Percentiles rank a stretch among this genome's conserved stretches.
Evolutionary conservation across 2,888 invertebrate species (phyloP).

Genomic region (Gastrophysa polygoni): DNA sequence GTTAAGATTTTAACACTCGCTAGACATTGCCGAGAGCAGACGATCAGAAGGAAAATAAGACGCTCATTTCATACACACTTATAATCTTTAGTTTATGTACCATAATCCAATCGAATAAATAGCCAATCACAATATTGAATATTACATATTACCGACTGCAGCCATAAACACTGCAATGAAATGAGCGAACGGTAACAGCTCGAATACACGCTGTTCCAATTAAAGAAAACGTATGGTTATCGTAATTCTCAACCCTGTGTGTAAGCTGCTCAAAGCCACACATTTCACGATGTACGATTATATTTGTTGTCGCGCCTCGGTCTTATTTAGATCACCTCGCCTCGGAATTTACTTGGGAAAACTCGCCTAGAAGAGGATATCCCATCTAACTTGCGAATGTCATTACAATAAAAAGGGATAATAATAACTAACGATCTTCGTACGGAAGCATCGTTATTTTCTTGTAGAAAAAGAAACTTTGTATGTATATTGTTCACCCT

Average conservation of each 20-base stretch:
- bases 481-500: too few species aligned
- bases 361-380: not conserved
- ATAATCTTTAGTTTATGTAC: constrained; percentile 49
- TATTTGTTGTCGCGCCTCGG: constrained; percentile 19
- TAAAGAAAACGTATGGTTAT: constrained; percentile 53
- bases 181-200: constrained; percentile 52
- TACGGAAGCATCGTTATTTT: not conserved
- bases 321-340: constrained; percentile 18
- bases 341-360: constrained; percentile 16
- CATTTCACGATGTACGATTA: constrained; percentile 29
- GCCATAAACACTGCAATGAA: constrained; percentile 52
- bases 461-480: too few species aligned
- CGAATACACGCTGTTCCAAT: constrained; percentile 55
- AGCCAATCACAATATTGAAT: constrained; percentile 56
- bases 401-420: not conserved
- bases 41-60: constrained; percentile 41
- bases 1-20: constrained; percentile 31
- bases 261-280: constrained; percentile 35
- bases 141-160: constrained; percentile 51
- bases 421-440: not conserved
- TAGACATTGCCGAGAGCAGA: constrained; percentile 23
- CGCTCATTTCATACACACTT: constrained; percentile 45
- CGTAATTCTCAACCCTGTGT: constrained; percentile 45
- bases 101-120: constrained; percentile 53
- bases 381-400: not conserved